Evolutionary conservation across 37 sponge, comb jelly and placozoan species (phyloP).

Genomic region (Agelas oroides): DNA sequence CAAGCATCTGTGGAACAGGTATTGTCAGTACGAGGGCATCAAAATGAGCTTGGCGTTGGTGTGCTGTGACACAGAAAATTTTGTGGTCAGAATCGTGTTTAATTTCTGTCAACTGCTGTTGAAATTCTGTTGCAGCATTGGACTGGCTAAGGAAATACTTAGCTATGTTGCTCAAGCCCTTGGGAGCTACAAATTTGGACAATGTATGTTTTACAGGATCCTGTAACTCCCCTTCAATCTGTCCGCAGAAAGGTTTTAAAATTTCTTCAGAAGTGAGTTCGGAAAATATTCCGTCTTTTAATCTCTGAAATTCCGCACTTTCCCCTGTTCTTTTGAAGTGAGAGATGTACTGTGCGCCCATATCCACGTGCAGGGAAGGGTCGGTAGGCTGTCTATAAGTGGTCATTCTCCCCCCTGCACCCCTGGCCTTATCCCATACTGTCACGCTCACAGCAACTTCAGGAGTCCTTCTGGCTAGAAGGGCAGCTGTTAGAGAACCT

Average conservation of each 20-base stretch:
- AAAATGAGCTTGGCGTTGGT: neutral
- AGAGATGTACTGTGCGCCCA: slow-evolving; percentile 78
- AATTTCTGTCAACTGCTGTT: neutral
- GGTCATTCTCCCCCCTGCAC: slow-evolving; percentile 63
- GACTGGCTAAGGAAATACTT: slow-evolving; percentile 54
- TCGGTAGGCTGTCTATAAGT: slow-evolving; percentile 34
- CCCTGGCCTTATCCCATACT: slow-evolving; percentile 72
- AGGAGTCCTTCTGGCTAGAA: slow-evolving; percentile 14
- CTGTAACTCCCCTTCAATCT: slow-evolving; percentile 39
- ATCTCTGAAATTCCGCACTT: neutral
- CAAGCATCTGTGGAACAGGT: slow-evolving; percentile 59
- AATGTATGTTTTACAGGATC: neutral
- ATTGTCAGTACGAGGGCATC: slow-evolving; percentile 64
- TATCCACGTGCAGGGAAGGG: slow-evolving; percentile 53
- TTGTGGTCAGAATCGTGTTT: neutral
- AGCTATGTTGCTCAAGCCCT: slow-evolving; percentile 49
- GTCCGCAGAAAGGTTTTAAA: slow-evolving; percentile 38
- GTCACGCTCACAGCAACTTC: slow-evolving; percentile 7
- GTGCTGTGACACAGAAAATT: slow-evolving; percentile 10
- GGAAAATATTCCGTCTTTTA: slow-evolving; percentile 25
- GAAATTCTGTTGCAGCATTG: neutral
- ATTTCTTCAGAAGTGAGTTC: slow-evolving; percentile 27
- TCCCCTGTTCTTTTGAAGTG: neutral
- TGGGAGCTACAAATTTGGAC: slow-evolving; percentile 47
- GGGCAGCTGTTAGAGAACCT: slow-evolving; percentile 46